phyloP scores from a whole-genome alignment of 2,113 vertebrate species.

The Anhinga rufa region DNA sequence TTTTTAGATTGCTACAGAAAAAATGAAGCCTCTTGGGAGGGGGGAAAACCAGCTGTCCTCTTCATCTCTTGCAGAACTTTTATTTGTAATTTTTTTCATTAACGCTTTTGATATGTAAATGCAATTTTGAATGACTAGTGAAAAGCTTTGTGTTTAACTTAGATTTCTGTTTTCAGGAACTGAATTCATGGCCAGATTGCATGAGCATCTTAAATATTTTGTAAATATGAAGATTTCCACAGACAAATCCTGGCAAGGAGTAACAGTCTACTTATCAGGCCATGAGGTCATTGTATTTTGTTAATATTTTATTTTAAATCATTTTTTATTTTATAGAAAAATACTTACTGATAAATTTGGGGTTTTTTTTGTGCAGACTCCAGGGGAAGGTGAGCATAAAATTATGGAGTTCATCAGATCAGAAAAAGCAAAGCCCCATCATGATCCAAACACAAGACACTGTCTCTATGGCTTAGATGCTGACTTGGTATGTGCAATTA shows the following conservation, averaged over 20 bases:
- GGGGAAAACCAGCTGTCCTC: background rate
- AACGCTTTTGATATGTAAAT: background rate
- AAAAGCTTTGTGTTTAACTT: background rate
- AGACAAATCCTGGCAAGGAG: conserved; percentile 92
- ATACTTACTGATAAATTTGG: background rate
- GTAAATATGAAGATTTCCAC: conserved; percentile 95
- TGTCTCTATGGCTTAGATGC: conserved; percentile 98
- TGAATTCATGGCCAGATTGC: conserved; percentile 95
- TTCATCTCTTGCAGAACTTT: background rate
- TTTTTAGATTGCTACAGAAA: background rate
- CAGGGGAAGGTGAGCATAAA: conserved; percentile 98
- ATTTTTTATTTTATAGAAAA: background rate
- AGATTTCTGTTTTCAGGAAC: conserved; percentile 79
- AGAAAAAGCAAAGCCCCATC: conserved; percentile 83
- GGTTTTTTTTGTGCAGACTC: conserved; percentile 79
- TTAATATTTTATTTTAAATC: background rate
- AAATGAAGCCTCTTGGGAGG: background rate
- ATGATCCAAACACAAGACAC: conserved; percentile 94
- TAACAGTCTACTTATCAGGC: conserved; percentile 93
- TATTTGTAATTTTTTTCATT: background rate
- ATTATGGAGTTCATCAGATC: conserved; percentile 99
- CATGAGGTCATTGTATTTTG: conserved; percentile 85
- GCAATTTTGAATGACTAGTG: background rate
- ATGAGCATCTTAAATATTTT: conserved; percentile 97
- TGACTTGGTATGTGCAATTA: conserved; percentile 85